Base-by-base conservation (phyloP, 2,797 vertebrate species). In the Sebastes aleutianus region DNA sequence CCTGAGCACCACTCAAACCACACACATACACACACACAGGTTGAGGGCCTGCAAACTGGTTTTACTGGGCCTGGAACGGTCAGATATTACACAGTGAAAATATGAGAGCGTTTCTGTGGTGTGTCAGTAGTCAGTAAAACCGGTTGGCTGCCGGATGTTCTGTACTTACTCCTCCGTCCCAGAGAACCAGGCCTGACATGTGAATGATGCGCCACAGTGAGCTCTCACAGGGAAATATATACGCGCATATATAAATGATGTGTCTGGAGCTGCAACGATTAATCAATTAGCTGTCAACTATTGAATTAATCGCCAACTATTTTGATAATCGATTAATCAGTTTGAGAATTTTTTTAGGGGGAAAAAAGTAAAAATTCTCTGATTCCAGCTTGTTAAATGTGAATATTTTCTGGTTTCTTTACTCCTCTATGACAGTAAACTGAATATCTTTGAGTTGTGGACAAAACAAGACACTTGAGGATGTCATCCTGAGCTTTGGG, bases 71-170 rank as follows among this genome's bases (percentile, higher is more conserved):
- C 88, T 90, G 89, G 77, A 91, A 91, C 9, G 89, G 91, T 93
- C 92, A 91, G 82, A 94, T 92, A 93, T 93, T 92, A 93, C 88
- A 79, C 73, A 85, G 88, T 94, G 90, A 93, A 92, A 94, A 94
- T 92, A 92, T 91, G 88, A 93, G 88, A 74, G 88, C 54, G 39
- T 29, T 78, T 78, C 85, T 91, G 92, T 70, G 91, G 89, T 91
- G 91, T 89, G 89, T 93, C 88, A 85, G 87, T 84, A 91, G 88
- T 91, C 89, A 83, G 90, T 90, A 89, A 92, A 93, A 90, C 36
- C 36, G 1, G 78, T 84, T 59, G 83, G 84, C 89, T 82, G 71
- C 80, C 57, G 85, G 76, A 78, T 86, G 56, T 76, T 77, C 83
- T 70, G 65, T 6, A 32, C 73, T 86, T 43, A 50, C 71, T 82